phyloP scores from a whole-genome alignment of 2,797 vertebrate genomes.

The Phrynocephalus forsythii region DNA sequence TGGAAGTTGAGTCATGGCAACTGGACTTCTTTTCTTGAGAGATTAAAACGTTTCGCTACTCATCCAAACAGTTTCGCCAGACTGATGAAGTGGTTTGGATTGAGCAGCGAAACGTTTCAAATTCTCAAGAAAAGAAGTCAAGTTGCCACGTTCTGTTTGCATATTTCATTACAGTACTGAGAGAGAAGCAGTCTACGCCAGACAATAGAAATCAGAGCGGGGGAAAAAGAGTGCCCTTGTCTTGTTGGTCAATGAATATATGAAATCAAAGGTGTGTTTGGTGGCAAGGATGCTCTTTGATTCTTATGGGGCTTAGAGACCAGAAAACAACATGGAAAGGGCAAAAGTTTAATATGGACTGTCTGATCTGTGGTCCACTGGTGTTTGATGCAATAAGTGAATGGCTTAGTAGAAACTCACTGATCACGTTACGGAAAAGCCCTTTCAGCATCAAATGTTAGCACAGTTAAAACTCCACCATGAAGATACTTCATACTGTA shows the following conservation, averaged over 20 bases:
- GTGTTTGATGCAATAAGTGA: background rate
- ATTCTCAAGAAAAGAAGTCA: too few species aligned
- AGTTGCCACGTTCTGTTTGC: background rate
- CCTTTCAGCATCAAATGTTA: background rate
- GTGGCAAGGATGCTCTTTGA: too few species aligned
- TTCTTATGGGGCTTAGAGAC: background rate
- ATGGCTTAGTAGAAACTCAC: background rate
- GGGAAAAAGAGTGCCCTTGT: too few species aligned
- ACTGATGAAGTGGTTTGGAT: too few species aligned
- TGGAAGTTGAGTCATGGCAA: too few species aligned
- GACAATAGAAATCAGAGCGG: background rate
- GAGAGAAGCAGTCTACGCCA: background rate
- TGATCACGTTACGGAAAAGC: background rate
- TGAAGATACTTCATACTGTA: background rate
- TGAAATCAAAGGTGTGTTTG: background rate
- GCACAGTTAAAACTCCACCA: background rate
- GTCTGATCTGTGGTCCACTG: background rate
- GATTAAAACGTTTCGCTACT: too few species aligned
- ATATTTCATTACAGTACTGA: background rate
- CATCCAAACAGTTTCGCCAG: too few species aligned
- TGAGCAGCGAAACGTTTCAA: too few species aligned
- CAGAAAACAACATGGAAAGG: background rate
- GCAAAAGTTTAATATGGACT: background rate
- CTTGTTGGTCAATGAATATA: background rate
- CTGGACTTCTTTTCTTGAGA: too few species aligned